phyloP scores from a whole-genome alignment of 2,797 vertebrate genomes.

The Rhabdomys pumilio region DNA sequence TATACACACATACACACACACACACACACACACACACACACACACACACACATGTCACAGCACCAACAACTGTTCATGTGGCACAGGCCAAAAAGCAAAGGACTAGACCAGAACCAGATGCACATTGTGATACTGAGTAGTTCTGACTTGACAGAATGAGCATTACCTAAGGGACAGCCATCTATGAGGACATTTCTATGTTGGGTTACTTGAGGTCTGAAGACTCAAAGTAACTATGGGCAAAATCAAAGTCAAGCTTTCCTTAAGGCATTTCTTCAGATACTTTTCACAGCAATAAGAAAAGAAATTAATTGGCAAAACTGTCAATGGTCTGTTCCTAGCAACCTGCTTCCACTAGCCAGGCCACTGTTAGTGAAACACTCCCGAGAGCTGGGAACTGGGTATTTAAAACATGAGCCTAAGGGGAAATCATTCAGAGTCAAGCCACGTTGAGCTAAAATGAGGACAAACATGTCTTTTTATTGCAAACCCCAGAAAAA shows the following conservation, averaged over 20 bases:
- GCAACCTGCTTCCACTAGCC: neutral
- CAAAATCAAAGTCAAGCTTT: neutral
- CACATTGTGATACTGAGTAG: neutral
- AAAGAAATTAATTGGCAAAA: neutral
- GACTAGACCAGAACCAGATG: no score
- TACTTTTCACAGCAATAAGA: neutral
- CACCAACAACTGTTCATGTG: neutral
- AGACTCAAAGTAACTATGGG: neutral
- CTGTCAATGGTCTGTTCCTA: neutral
- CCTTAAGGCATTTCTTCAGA: neutral
- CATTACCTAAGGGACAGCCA: neutral
- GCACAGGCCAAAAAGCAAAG: neutral
- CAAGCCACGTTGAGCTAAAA: conserved; percentile 41
- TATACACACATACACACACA: neutral
- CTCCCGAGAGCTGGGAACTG: neutral
- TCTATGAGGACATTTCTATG: neutral
- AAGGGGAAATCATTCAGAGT: neutral
- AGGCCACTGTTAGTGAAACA: neutral
- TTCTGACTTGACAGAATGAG: neutral
- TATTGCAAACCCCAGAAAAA: conserved; percentile 50
- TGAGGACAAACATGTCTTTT: neutral
- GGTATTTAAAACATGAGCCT: neutral
- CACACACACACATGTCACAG: neutral
- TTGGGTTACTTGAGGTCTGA: neutral
- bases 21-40: no score